These are phyloP conservation scores for Cervus canadensis DNA, from an alignment of 2,113 vertebrate species.

Conservation along the genomic window DNA sequence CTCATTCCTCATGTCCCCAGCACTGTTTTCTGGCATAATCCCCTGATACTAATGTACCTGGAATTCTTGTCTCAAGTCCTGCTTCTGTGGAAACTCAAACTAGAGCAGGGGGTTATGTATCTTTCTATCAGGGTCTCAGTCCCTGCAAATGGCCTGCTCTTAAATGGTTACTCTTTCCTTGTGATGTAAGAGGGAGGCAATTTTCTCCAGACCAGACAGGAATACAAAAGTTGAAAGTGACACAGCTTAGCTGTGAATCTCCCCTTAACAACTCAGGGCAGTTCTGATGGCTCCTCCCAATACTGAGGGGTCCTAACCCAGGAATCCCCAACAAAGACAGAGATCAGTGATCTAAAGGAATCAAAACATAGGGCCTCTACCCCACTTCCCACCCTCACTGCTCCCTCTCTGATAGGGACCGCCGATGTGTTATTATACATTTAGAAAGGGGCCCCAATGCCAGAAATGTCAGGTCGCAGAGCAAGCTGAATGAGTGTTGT, in stretches of 20 bases:
- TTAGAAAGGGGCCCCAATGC: not conserved
- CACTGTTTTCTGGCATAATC: not conserved
- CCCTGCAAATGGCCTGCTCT: not conserved
- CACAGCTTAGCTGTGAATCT: not conserved
- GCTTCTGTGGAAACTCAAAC: not conserved
- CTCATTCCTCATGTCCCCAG: not conserved
- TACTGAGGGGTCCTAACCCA: not conserved
- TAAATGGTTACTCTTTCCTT: not conserved
- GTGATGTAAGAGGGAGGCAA: not conserved
- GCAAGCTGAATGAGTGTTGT: not conserved
- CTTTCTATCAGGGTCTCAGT: not conserved
- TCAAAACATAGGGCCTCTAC: accelerated
- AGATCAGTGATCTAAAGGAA: not conserved
- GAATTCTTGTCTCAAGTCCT: not conserved
- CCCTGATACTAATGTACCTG: not conserved
- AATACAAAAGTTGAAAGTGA: not conserved
- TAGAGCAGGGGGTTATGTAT: not conserved
- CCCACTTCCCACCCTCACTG: not conserved
- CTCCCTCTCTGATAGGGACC: not conserved
- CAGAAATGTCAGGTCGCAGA: accelerated
- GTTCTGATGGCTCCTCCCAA: not conserved
- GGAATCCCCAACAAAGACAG: not conserved
- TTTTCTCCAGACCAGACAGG: not conserved
- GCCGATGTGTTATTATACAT: accelerated
- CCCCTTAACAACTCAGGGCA: too few species aligned